These are phyloP conservation scores for Scarus forsteni DNA, from an alignment of 2,797 vertebrate genomes.

Conservation along the genomic window DNA sequence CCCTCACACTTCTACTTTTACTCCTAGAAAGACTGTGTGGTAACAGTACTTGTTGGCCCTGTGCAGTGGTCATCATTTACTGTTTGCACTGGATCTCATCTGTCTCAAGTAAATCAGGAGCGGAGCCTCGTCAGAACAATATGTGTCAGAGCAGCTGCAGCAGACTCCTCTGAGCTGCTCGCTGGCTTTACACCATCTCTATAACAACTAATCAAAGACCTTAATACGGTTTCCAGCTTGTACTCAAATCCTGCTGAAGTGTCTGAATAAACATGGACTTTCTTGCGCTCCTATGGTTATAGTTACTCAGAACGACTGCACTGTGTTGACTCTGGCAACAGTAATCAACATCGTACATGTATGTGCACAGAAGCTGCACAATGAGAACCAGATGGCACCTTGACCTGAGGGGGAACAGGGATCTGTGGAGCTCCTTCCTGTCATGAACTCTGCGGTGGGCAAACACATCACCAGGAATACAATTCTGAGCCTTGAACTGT, in stretches of 20 bases:
- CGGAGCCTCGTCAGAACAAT: constrained; percentile 11
- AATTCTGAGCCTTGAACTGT: constrained; percentile 18
- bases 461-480: constrained; percentile 30
- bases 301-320: constrained; percentile 22
- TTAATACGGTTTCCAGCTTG: constrained; percentile 30
- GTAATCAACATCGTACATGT: constrained; percentile 1
- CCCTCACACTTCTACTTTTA: neutral
- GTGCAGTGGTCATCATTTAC: constrained; percentile 20
- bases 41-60: neutral
- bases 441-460: constrained; percentile 11
- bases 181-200: constrained; percentile 29
- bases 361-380: constrained; percentile 29
- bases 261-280: constrained; percentile 38
- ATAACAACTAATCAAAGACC: constrained; percentile 25
- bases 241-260: constrained; percentile 19
- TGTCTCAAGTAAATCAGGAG: constrained; percentile 32
- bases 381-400: constrained; percentile 33
- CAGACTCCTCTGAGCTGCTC: constrained; percentile 27
- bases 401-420: constrained; percentile 25
- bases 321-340: constrained; percentile 31
- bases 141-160: constrained; percentile 33
- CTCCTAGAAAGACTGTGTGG: neutral
- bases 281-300: constrained; percentile 34
- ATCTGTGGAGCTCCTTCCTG: constrained; percentile 33
- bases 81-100: constrained; percentile 9